phyloP scores from a whole-genome alignment of 2,797 vertebrate species.

The Sphaeramia orbicularis region DNA sequence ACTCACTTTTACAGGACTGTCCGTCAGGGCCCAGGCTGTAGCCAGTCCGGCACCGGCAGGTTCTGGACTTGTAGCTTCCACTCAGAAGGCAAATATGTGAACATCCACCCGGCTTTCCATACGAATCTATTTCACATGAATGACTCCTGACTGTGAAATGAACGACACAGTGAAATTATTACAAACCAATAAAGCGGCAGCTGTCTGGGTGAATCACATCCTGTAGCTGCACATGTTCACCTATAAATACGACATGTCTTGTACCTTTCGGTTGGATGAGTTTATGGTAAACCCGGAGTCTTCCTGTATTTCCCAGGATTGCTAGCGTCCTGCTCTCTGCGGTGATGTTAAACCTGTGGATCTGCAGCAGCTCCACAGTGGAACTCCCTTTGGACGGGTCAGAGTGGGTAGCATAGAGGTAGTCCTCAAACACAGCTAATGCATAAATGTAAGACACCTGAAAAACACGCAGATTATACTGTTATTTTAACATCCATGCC shows the following conservation, averaged over 20 bases:
- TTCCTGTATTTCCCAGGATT: constrained; percentile 85
- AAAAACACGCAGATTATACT: constrained; percentile 56
- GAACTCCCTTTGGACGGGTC: constrained; percentile 81
- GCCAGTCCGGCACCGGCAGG: constrained; percentile 94
- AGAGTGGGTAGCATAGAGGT: constrained; percentile 90
- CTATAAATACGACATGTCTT: constrained; percentile 43
- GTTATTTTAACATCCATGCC: constrained; percentile 12
- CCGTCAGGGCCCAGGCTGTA: constrained; percentile 93
- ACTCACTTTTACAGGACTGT: constrained; percentile 98
- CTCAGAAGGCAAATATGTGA: constrained; percentile 95
- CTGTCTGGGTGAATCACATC: not conserved
- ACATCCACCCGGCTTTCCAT: constrained; percentile 91
- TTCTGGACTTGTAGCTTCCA: constrained; percentile 94
- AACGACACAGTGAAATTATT: constrained; percentile 29
- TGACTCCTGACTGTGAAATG: constrained; percentile 90
- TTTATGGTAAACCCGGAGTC: constrained; percentile 92
- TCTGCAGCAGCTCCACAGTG: constrained; percentile 86
- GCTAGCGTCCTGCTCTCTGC: constrained; percentile 86
- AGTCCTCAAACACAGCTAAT: constrained; percentile 94
- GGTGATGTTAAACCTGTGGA: constrained; percentile 94
- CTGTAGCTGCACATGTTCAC: constrained; percentile 10
- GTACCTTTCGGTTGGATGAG: constrained; percentile 93
- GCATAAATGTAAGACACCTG: constrained; percentile 93
- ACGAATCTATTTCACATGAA: constrained; percentile 90
- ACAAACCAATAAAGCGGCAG: constrained; percentile 9